Evolutionary conservation across 2,888 invertebrate genomes (phyloP), one percentile per base, ranked within the genome.

Genomic region (Mycalesis mineus): DNA sequence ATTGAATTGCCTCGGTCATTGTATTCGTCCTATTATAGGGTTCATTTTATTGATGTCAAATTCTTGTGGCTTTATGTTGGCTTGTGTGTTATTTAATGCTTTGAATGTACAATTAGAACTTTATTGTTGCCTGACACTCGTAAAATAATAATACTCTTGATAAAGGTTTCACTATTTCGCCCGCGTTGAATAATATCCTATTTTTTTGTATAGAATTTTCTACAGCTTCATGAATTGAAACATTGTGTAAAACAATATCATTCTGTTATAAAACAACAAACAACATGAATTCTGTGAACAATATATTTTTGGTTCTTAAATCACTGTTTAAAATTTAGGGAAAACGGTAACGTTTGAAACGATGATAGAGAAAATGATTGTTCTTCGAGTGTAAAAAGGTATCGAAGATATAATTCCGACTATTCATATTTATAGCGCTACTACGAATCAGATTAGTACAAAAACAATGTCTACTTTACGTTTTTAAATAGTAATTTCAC

Each of bases 1-100:
- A 76, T 79, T 75, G 69, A 74, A 78, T 72, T 59, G 76, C 78
- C 69, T 70, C 63, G 48, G 63, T 62, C 63, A 59, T 58, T 63
- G 64, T 60, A 59, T 54, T 59, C 60, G 65, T 61, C 65, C 64
- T 64, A 64, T 62, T 63, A 63, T 62, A 57, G 55, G 55, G 58
- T 59, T 48, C 45, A 61, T 61, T 60, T 63, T 61, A 61, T 63
- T 63, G 65, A 61, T 63, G 53, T 62, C 55, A 66, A 65, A 64
- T 68, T 64, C 61, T 57, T 61, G 58, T 41, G 55, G 55, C 31
- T 22, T 68, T 64, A 60, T 57, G 60, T 57, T 41, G 55, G 55
- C 31, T 22, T 13, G 7, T 49, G 42, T 54, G 42, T 48, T 41
- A 36, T 48, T n/a, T 31, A 48, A 49, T 33, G 48, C 41, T 41